Base-by-base conservation (phyloP, 2,888 invertebrate species). In the Scaptomyza cyrtandrae region DNA sequence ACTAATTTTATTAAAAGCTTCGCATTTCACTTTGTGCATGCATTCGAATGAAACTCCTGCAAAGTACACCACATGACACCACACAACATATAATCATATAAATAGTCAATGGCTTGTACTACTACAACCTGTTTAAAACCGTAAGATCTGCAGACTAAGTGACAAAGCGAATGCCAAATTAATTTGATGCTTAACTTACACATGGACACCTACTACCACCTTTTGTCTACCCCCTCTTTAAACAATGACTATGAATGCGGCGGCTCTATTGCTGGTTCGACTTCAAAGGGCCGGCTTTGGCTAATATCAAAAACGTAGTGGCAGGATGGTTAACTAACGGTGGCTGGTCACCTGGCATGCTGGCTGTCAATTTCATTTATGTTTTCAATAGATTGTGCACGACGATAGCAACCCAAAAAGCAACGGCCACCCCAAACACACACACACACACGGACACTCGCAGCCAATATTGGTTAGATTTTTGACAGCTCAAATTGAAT, bases 351-450 rank as follows among this genome's bases (percentile, higher is more conserved):
- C 86, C 83, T 80, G 80, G 74, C 75, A 79, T 75, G 82, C 77
- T 69, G 80, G 86, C 86, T 86, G 85, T 86, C 85, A 89, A 80
- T 89, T 86, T 89, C 88, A 86, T 89, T 86, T 86, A 89, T 83
- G 89, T 79, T 86, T 88, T 74, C 89, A 86, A 86, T 86, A 89
- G 89, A 86, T 86, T 86, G 61, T 76, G 68, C 66, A 39, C 57
- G 54, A 41, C 75, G 63, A 68, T 75, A 78, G 67, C 59, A 54
- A 0, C 46, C 68, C 77, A 63, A 72, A 68, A 52, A 46, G 58
- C 53, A 58, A 80, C 60, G 58, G 65, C 69, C 48, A 46, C 46
- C 37, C 27, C 24, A 48, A 61, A 27, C 54, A 57, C 52, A 49
- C 50, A 45, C 33, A 45, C 33, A 62, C 55, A 45, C 61, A 59